phyloP scores from a whole-genome alignment of 2,797 vertebrate genomes.

The Accipiter minullus region DNA sequence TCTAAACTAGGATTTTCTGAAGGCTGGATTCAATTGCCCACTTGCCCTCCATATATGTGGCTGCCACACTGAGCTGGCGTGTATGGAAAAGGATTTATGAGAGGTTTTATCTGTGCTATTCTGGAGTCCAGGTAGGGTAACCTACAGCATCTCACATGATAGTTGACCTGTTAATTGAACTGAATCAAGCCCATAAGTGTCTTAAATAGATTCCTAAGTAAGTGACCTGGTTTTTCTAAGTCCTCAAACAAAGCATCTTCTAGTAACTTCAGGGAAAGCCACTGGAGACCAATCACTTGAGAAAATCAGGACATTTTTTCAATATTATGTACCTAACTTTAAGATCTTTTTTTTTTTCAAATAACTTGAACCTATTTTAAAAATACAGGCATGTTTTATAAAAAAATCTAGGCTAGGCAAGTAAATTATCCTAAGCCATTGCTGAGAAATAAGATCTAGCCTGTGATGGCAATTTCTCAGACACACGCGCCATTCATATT shows the following conservation, averaged over 20 bases:
- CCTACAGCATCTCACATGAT: neutral
- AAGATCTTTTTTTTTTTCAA: neutral
- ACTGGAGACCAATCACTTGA: neutral
- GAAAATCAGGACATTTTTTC: constrained; percentile 5
- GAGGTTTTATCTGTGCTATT: neutral
- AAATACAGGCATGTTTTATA: neutral
- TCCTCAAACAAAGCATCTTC: neutral
- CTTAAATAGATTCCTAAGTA: neutral
- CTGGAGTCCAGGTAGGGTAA: neutral
- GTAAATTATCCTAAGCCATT: neutral
- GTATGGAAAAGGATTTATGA: neutral
- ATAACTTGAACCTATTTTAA: neutral
- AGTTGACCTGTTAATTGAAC: neutral
- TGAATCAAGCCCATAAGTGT: neutral
- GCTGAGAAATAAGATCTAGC: neutral
- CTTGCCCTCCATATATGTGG: neutral
- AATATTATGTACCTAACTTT: neutral
- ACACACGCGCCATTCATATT: neutral
- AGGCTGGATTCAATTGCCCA: neutral
- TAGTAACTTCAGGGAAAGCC: neutral
- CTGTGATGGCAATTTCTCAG: neutral
- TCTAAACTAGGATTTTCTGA: neutral
- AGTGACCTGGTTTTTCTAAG: neutral
- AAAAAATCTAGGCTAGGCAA: neutral
- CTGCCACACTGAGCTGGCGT: neutral